Evolutionary conservation across 2,888 invertebrate species (phyloP).

Genomic region (Andrena hattorfiana): DNA sequence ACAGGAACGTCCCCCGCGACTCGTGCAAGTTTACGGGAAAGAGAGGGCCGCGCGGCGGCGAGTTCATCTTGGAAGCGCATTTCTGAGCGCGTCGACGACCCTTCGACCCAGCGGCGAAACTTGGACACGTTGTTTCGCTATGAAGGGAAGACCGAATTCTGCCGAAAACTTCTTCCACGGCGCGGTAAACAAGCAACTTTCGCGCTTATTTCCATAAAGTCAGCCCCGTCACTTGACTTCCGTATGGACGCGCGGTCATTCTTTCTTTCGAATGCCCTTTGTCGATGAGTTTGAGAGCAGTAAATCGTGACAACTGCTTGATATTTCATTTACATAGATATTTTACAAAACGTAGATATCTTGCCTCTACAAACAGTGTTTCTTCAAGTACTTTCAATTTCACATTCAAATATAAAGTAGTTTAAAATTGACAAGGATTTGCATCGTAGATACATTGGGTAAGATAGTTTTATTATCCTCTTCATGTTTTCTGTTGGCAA

Average conservation of each 20-base stretch:
- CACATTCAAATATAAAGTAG: too few species aligned
- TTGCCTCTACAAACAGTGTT: too few species aligned
- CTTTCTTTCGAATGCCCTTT: not conserved
- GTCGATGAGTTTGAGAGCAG: not conserved
- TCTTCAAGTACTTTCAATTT: too few species aligned
- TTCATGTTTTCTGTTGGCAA: too few species aligned
- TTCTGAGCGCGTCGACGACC: constrained; percentile 65
- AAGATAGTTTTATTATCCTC: too few species aligned
- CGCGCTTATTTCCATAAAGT: constrained; percentile 68
- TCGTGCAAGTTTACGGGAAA: constrained; percentile 37
- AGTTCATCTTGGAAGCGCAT: constrained; percentile 70
- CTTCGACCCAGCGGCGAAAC: constrained; percentile 64
- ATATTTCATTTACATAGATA: too few species aligned
- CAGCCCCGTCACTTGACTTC: constrained; percentile 64
- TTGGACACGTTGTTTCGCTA: constrained; percentile 55
- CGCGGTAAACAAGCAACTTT: constrained; percentile 64
- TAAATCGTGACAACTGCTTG: too few species aligned
- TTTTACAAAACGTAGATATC: too few species aligned
- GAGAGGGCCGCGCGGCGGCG: not conserved
- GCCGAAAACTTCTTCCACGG: constrained; percentile 61
- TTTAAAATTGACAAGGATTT: too few species aligned
- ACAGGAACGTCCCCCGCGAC: not conserved
- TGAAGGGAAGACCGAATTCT: constrained; percentile 63
- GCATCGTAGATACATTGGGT: too few species aligned
- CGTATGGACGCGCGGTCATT: not conserved